Base-by-base conservation (phyloP, 2,888 invertebrate genomes). In the Meteorus colon region DNA sequence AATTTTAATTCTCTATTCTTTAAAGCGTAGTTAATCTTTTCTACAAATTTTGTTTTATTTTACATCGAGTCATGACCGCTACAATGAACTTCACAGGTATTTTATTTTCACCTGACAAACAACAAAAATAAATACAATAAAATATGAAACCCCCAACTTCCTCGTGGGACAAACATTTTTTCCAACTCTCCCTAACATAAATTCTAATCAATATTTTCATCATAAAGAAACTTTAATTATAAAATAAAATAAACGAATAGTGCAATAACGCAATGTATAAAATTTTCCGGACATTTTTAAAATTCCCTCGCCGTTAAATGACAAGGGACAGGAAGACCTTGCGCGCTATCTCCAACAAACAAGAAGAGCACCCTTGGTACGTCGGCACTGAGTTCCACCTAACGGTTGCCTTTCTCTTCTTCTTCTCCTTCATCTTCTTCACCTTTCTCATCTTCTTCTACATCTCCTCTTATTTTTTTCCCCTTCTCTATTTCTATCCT, bases 311-410 rank as follows among this genome's bases (percentile, higher is more conserved):
- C 63, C 63, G 74, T 48, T 63, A 69, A 69, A 31, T 48, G 68
- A 69, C 51, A 74, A 31, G 55, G 4, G 55, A 55, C 19, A 69
- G 34, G 19, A 69, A 59, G 55, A 59, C 55, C 69, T 55, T 69
- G 69, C 55, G 55, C 8, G 34, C n/a, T 55, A 69, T 68, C 48
- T 68, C 68, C 5, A 68, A 51, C 41, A 48, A 48, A 19, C 55
- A 55, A 68, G 68, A 48, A 68, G 68, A 68, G 68, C 68, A 68
- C 48, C 45, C 48, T 68, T 51, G 45, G 27, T 51, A 29, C 29
- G 68, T 65, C 65, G 65, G 65, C 65, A 65, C 65, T 65, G 65
- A 65, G 65, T 65, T 19, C 65, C 37, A 55, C 55, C 63, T 63
- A 68, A 68, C 68, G 68, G 68, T 68, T 51, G 16, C 45, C 27